Conservation (phyloP, 1,140 invertebrate genomes). For the Listronotus oregonensis region DNA sequence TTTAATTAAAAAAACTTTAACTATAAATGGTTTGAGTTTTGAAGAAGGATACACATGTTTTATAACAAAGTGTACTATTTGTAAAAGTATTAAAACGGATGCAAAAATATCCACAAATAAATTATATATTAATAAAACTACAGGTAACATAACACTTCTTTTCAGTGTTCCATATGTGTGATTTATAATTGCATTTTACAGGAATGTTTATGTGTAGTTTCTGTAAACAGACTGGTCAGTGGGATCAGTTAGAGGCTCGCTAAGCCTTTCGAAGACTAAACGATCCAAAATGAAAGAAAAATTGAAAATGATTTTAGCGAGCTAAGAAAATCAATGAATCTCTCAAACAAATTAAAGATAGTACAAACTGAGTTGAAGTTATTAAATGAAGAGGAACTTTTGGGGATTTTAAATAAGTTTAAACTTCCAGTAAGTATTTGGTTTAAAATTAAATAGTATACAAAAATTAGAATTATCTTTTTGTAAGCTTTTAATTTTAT, state of each 20-base stretch:
- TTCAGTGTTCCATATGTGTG: conserved; percentile 3
- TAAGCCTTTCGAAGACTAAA: conserved; percentile 55
- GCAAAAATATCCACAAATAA: conserved; percentile 49
- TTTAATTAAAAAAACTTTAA: conserved; percentile 59
- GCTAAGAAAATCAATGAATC: conserved; percentile 54
- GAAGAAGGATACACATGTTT: conserved; percentile 67
- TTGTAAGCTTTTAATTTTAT: background rate
- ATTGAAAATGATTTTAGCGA: conserved; percentile 46
- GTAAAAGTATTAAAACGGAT: conserved; percentile 48
- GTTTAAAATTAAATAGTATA: too few relatives aligned
- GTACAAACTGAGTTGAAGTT: conserved; percentile 52
- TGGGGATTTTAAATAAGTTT: conserved; percentile 60
- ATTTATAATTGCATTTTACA: conserved; percentile 49
- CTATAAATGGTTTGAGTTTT: conserved; percentile 52
- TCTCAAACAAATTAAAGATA: conserved; percentile 57
- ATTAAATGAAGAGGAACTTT: conserved; percentile 55
- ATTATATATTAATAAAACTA: conserved; percentile 69
- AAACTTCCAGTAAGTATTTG: conserved; percentile 62
- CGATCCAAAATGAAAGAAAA: conserved; percentile 54
- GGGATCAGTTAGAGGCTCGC: conserved; percentile 61
- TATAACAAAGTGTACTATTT: conserved; percentile 62
- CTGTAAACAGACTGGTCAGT: conserved; percentile 64
- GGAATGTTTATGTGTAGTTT: conserved; percentile 69
- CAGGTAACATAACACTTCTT: conserved; percentile 57
- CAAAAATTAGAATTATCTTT: conserved; percentile 1